Base-by-base conservation (phyloP, 2,888 invertebrate genomes). In the Stramonita haemastoma region DNA sequence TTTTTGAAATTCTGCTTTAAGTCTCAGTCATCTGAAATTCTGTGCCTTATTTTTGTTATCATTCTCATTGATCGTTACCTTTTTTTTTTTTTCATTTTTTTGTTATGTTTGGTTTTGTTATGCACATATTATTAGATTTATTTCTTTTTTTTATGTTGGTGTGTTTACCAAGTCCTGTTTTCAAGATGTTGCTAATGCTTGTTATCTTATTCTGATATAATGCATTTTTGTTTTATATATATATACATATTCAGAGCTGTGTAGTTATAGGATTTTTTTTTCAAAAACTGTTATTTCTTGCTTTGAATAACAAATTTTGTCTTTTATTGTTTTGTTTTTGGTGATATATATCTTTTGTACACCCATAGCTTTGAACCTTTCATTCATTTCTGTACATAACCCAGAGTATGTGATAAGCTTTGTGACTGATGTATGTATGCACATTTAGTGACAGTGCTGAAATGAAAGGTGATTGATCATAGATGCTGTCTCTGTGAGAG, bases 351-450 rank as follows among this genome's bases (percentile, higher is more conserved):
- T 26, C 66, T 66, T 46, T 46, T 46, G 46, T 46, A 46, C 26
- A 22, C 66, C 1, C 19, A 22, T 66, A 66, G 17, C 66, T 66
- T 66, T 17, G 2, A 8, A 46, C 46, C 46, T 46, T 2, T 46
- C 46, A 8, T 46, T 46, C 46, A 46, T 46, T 36, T 29, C 13
- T 83, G 81, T 83, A 46, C 19, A 83, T 83, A 83, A 83, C 36
- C 81, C 36, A 46, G 81, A 36, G 36, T 13, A 46, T 83, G 81
- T 83, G 81, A 83, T 83, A 83, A 66, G 66, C 26, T 83, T 83
- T 46, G 17, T 73, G 73, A 73, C n/a, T n/a, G 29, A 73, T 26
- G 22, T 73, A 73, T 26, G 22, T 73, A n/a, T 73, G 73, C 26
- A 73, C 73, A 73, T 1, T 70, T n/a, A n/a, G 11, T n/a, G 46